Conservation (phyloP, 2,888 invertebrate genomes). For the Eucriotettix oculatus region DNA sequence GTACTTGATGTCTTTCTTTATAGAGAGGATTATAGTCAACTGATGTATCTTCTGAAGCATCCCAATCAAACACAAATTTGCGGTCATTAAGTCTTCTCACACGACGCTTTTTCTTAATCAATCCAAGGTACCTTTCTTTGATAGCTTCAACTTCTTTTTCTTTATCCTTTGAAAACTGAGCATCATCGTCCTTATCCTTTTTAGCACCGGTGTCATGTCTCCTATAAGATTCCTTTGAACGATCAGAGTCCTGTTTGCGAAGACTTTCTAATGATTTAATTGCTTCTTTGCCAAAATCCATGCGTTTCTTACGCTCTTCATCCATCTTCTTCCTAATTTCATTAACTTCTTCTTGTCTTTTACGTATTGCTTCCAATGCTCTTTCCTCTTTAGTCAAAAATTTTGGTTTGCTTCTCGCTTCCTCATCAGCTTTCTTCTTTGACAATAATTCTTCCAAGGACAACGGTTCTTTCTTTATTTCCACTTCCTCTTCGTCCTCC, state of each 20-base stretch:
- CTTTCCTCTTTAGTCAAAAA: conserved; percentile 94
- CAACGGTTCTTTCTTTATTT: conserved; percentile 62
- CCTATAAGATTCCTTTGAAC: conserved; percentile 15
- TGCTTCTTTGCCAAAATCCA: conserved; percentile 28
- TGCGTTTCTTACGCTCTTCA: conserved; percentile 45
- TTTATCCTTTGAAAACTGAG: conserved; percentile 50
- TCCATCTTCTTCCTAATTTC: conserved; percentile 55
- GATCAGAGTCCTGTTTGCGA: conserved; percentile 16
- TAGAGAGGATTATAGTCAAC: conserved; percentile 94
- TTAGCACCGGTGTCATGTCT: background rate
- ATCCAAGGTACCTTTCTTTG: conserved; percentile 85
- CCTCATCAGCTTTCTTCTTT: conserved; percentile 92
- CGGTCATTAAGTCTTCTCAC: conserved; percentile 89
- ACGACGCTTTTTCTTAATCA: conserved; percentile 81
- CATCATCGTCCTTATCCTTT: conserved; percentile 7
- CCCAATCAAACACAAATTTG: conserved; percentile 99
- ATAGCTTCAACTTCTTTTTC: conserved; percentile 91
- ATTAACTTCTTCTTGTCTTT: conserved; percentile 78
- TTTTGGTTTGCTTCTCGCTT: conserved; percentile 87
- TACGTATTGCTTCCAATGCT: conserved; percentile 71
- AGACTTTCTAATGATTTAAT: conserved; percentile 12
- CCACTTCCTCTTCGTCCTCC: conserved; percentile 25
- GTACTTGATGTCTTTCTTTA: conserved; percentile 91
- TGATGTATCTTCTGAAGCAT: conserved; percentile 95
- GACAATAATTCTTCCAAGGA: conserved; percentile 90